These are phyloP conservation scores for Ophion slaviceki DNA, from an alignment of 2,888 invertebrate species.

Conservation along the genomic window DNA sequence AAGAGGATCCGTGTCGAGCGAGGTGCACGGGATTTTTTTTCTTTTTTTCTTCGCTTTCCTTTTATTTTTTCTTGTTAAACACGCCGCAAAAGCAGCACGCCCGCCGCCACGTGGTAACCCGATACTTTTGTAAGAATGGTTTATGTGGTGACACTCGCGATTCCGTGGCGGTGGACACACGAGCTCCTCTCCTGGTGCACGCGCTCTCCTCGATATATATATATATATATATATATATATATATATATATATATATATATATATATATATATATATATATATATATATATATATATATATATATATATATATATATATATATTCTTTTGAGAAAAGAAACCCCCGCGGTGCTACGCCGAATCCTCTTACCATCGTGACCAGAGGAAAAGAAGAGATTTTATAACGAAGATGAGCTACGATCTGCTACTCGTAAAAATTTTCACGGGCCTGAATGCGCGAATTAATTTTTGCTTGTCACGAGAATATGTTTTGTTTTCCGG, in stretches of 20 bases:
- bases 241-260: no score
- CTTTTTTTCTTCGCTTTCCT: neutral
- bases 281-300: neutral
- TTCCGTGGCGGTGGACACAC: slow-evolving; percentile 75
- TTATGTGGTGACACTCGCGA: slow-evolving; percentile 82
- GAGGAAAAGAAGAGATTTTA: slow-evolving; percentile 11
- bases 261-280: no score
- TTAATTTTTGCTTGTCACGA: neutral
- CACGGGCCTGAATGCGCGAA: neutral
- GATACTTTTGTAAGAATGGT: slow-evolving; percentile 80
- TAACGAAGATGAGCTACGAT: slow-evolving; percentile 75
- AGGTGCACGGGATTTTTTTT: slow-evolving; percentile 27
- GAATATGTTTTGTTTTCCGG: no score
- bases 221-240: slow-evolving; percentile 49
- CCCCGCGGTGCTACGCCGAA: slow-evolving; percentile 80
- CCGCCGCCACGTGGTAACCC: slow-evolving; percentile 74
- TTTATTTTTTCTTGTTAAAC: slow-evolving; percentile 33
- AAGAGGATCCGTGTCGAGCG: slow-evolving; percentile 22
- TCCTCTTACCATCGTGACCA: slow-evolving; percentile 71
- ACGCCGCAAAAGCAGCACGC: slow-evolving; percentile 58
- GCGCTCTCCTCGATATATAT: neutral
- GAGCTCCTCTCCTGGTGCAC: slow-evolving; percentile 63
- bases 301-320: slow-evolving; percentile 34
- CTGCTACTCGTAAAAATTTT: slow-evolving; percentile 79
- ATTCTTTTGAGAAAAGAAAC: slow-evolving; percentile 67